phyloP scores from a whole-genome alignment of 2,113 vertebrate species.

The Odontesthes bonariensis region DNA sequence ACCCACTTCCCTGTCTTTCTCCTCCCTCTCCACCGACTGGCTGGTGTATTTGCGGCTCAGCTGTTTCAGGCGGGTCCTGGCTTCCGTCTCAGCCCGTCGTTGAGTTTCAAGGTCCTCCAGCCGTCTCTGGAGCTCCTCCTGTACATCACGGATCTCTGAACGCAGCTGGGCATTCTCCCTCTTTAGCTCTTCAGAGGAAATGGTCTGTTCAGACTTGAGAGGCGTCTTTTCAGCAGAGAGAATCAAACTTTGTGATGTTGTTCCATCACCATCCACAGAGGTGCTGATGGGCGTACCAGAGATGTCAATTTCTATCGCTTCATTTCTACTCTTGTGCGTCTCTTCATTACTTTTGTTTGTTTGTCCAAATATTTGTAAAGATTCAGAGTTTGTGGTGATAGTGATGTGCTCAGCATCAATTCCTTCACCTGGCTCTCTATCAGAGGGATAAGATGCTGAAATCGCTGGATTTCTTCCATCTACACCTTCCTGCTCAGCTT shows the following conservation, averaged over 20 bases:
- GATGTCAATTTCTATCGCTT: not conserved
- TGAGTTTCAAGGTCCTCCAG: slow-evolving; percentile 83
- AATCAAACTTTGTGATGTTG: not conserved
- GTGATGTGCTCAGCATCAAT: slow-evolving; percentile 81
- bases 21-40: slow-evolving; percentile 64
- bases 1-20: slow-evolving; percentile 68
- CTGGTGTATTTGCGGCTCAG: slow-evolving; percentile 77
- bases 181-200: slow-evolving; percentile 58
- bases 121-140: slow-evolving; percentile 75
- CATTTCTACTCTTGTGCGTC: slow-evolving; percentile 28
- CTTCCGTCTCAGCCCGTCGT: slow-evolving; percentile 79
- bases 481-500: slow-evolving; percentile 36
- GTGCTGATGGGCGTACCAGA: not conserved
- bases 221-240: slow-evolving; percentile 4
- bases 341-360: slow-evolving; percentile 15
- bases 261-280: slow-evolving; percentile 4
- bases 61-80: slow-evolving; percentile 82
- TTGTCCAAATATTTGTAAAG: slow-evolving; percentile 21
- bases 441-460: slow-evolving; percentile 62
- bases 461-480: slow-evolving; percentile 27
- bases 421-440: slow-evolving; percentile 84
- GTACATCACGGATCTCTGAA: slow-evolving; percentile 73
- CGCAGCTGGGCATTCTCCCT: slow-evolving; percentile 71
- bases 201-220: not conserved
- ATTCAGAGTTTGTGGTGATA: slow-evolving; percentile 43